Percentiles rank a stretch among this genome's conserved stretches.
Conservation (phyloP, 30 jellyfish, hydroid and myxozoan species). For the Chironex yamaguchii region DNA sequence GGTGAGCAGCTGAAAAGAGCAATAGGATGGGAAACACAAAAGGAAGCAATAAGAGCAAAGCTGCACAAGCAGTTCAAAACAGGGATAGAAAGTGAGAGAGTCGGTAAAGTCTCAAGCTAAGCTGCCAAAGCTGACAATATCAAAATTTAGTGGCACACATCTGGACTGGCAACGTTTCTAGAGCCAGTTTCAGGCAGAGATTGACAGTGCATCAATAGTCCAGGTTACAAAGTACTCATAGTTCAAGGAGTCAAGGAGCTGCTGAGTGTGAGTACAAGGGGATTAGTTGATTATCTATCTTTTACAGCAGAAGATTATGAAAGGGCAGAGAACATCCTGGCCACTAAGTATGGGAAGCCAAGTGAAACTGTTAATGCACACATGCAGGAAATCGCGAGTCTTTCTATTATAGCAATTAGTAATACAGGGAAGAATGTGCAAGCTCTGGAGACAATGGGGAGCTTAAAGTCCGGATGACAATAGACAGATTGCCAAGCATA, state of each 20-base stretch:
- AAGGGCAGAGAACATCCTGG: constrained; percentile 49
- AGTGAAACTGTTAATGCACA: constrained; percentile 66
- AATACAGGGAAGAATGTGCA: constrained; percentile 65
- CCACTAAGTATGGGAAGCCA: constrained; percentile 54
- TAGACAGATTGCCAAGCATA: constrained; percentile 60
- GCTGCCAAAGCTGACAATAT: constrained; percentile 42
- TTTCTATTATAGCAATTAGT: constrained; percentile 39
- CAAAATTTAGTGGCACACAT: constrained; percentile 62
- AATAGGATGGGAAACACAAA: not conserved
- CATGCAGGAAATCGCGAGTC: constrained; percentile 50
- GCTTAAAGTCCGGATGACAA: constrained; percentile 55
- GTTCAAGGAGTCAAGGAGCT: constrained; percentile 72
- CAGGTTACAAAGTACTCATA: constrained; percentile 51
- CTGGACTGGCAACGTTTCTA: constrained; percentile 71
- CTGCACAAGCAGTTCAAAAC: not conserved
- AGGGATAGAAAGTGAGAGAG: not conserved
- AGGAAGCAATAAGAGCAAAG: not conserved
- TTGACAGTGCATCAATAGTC: constrained; percentile 32
- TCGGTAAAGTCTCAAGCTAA: constrained; percentile 10
- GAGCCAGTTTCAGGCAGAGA: constrained; percentile 55
- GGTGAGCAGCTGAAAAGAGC: not conserved
- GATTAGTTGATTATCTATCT: constrained; percentile 45
- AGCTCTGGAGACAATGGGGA: constrained; percentile 71
- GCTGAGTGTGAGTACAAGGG: constrained; percentile 34
- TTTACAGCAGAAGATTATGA: constrained; percentile 42